A percentile compares a stretch with the other conserved stretches of the same genome.
phyloP scores from a whole-genome alignment of 2,888 invertebrate genomes.

The Tryphoninae sp. region DNA sequence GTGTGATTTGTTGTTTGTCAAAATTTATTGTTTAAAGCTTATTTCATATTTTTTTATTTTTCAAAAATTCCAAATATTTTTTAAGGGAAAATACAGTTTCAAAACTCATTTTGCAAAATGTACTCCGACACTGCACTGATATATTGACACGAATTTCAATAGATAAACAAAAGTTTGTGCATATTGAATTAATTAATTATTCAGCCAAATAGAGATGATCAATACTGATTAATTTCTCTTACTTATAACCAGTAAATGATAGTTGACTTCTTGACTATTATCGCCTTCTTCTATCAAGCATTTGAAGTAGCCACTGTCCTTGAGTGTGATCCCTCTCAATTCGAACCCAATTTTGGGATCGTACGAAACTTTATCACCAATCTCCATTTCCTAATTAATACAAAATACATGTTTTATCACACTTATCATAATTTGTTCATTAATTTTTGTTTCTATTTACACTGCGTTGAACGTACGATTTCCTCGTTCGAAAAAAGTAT shows the following conservation, averaged over 20 bases:
- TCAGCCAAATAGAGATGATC: background rate
- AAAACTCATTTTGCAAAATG: no score
- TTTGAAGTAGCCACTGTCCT: slow-evolving; percentile 68
- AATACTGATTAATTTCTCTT: slow-evolving; percentile 25
- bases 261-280: slow-evolving; percentile 35
- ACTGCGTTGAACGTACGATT: slow-evolving; percentile 37
- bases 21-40: no score
- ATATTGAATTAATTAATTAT: background rate
- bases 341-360: slow-evolving; percentile 82
- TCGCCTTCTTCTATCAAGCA: slow-evolving; percentile 59
- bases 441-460: background rate
- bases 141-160: no score
- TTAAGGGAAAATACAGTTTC: no score
- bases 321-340: slow-evolving; percentile 75
- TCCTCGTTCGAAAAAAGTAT: slow-evolving; percentile 56
- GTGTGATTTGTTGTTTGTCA: no score
- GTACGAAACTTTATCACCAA: slow-evolving; percentile 73
- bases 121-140: no score
- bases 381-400: slow-evolving; percentile 71
- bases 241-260: slow-evolving; percentile 61
- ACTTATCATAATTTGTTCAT: background rate
- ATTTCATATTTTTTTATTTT: no score
- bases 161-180: no score
- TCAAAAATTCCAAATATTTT: no score
- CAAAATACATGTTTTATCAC: background rate